Evolutionary conservation across 2,888 invertebrate genomes (phyloP), one percentile per base, ranked within the genome.

Genomic region (Eupithecia vulgata): DNA sequence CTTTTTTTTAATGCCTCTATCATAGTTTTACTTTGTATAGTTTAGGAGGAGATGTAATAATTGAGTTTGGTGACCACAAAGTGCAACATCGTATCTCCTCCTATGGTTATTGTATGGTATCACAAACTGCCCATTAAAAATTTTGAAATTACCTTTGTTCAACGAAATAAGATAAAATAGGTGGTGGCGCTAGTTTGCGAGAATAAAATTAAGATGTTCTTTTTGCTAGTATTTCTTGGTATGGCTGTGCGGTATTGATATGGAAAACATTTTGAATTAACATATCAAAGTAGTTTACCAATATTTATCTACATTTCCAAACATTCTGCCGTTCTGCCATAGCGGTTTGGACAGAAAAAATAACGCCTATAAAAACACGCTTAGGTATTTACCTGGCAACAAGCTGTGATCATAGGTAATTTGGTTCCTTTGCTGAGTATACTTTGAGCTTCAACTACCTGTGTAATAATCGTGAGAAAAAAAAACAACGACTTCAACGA

Each of bases 391-490:
- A 69, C 59, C 67, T 66, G 42, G 70, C 69, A 76, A 76, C 75
- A 70, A 74, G 65, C 68, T 64, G 59, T 70, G 71, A 72, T 78
- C 78, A 75, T 77, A 69, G 30, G 70, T 75, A 74, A 79, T 75
- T 78, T 73, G 72, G 75, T 78, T 62, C 48, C 62, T 61, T 68
- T 71, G 42, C 68, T 74, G 65, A 73, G 73, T 68, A 76, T 74
- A 74, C 73, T 74, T 76, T 68, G 76, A 75, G 68, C 70, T 73
- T 68, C 74, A 78, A 78, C 75, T 73, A 76, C 64, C 70, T 72
- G 76, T 73, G 68, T 76, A 78, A 79, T 78, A 76, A 79, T 67
- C 79, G 76, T 78, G 79, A 79, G 79, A 79, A 79, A 79, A 75
- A 62, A 79, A 79, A 40, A 70, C 74, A 25, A 69, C 40, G 70